phyloP scores from a whole-genome alignment of 2,888 invertebrate species.

The Chirona hameri region DNA sequence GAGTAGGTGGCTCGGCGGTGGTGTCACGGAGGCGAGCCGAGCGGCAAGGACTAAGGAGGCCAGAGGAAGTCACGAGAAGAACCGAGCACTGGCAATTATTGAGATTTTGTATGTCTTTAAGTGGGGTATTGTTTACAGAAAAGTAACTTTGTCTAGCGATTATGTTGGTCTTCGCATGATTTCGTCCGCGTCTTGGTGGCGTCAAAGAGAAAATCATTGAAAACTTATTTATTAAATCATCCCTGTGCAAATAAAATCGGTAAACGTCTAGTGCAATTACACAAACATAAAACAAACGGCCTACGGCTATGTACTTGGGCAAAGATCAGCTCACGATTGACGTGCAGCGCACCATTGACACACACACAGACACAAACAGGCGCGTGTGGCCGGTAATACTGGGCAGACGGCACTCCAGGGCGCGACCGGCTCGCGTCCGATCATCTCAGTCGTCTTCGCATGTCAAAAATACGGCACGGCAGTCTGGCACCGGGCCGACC shows the following conservation, averaged over 20 bases:
- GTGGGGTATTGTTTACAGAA: background rate
- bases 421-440: background rate
- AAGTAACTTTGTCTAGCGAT: background rate
- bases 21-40: no score
- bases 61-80: no score
- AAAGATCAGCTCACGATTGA: background rate
- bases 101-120: no score
- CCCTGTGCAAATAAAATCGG: conserved; percentile 4
- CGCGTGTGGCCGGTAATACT: background rate
- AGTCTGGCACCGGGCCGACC: background rate
- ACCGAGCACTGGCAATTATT: no score
- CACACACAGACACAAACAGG: background rate
- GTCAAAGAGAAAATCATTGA: background rate
- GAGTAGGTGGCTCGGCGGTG: no score
- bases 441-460: no score
- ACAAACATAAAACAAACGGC: background rate
- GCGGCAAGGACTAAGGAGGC: no score
- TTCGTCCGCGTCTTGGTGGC: background rate
- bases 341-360: background rate
- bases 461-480: background rate
- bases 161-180: background rate
- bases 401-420: background rate
- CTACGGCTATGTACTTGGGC: background rate
- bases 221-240: background rate
- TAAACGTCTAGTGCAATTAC: background rate